Base-by-base conservation (phyloP, 2,113 vertebrate genomes). In the Cathartes aura region DNA sequence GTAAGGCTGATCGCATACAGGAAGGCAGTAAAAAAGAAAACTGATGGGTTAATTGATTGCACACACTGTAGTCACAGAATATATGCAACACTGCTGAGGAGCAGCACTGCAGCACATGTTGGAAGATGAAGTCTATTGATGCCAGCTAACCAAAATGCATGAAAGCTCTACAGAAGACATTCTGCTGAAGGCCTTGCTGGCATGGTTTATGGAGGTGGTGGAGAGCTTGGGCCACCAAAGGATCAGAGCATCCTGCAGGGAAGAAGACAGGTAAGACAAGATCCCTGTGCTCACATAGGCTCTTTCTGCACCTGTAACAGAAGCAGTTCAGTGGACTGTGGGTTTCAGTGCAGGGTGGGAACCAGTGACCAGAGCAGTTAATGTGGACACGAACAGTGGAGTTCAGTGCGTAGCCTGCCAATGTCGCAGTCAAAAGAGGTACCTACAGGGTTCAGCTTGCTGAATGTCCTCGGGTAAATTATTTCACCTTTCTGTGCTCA, bases 211-310 rank as follows among this genome's bases (percentile, higher is more conserved):
- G 22, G 56, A 82, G 6, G 38, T 59, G 38, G 12, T 56, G 12
- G 24, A 52, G 21, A 80, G 7, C 24, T 58, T n/a, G 47, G 52
- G 13, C 17, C 29, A 81, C 4, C 38, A 42, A 59, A 68, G 21
- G 8, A 45, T 66, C 15, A 68, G 43, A 82, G 38, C 18, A 45
- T 26, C 34, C 40, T 72, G 27, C 21, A 71, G n/a, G 40, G 23
- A 96, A 84, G 27, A 47, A 62, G 20, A 38, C 7, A 84, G 38
- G 14, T 22, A 50, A 70, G 38, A 45, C 9, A 86, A 73, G 48
- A 71, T 0, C 2, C 13, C 26, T 34, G 4, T 50, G 55, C 22
- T 48, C 30, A 59, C 10, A 12, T 0, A 58, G 9, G 16, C 18
- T n/a, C 8, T 34, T 83, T 59, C 30, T 52, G 26, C 7, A 73